These are phyloP conservation scores for Dryomyza anilis DNA, from an alignment of 2,888 invertebrate species.

Conservation along the genomic window DNA sequence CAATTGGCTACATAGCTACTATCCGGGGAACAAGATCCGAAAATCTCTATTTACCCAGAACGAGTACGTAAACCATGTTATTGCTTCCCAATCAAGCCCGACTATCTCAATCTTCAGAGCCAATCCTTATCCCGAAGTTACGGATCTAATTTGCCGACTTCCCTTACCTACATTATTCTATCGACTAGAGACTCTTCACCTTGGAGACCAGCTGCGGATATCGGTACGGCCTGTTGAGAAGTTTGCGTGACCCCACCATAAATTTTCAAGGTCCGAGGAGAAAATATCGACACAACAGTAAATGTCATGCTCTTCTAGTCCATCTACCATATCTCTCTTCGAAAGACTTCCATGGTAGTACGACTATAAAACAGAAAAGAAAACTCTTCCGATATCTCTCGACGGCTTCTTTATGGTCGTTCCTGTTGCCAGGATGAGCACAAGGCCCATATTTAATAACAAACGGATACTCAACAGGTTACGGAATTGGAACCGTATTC, in stretches of 20 bases:
- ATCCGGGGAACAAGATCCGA: conserved; percentile 35
- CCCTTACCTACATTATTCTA: conserved; percentile 25
- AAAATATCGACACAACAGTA: conserved; percentile 22
- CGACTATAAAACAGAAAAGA: conserved; percentile 21
- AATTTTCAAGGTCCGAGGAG: conserved; percentile 15
- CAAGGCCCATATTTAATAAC: background rate
- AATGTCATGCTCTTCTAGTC: conserved; percentile 20
- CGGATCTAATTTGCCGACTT: conserved; percentile 53
- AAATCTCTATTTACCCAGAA: conserved; percentile 39
- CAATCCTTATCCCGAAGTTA: conserved; percentile 68
- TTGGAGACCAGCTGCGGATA: conserved; percentile 78
- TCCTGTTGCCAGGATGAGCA: background rate
- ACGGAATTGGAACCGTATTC: background rate
- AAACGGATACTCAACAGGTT: background rate
- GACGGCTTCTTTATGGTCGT: background rate
- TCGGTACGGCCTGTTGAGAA: conserved; percentile 64
- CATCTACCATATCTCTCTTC: conserved; percentile 14
- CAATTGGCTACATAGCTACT: conserved; percentile 40
- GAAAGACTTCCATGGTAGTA: conserved; percentile 24
- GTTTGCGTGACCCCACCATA: conserved; percentile 30
- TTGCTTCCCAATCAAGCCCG: conserved; percentile 45
- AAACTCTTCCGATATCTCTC: conserved; percentile 14
- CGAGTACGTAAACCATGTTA: conserved; percentile 49
- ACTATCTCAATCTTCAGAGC: conserved; percentile 53
- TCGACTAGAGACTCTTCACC: conserved; percentile 70